A percentile compares a stretch with the other conserved stretches of the same genome.
Conservation (phyloP, 2,797 vertebrate genomes). For the Capromys pilorides region DNA sequence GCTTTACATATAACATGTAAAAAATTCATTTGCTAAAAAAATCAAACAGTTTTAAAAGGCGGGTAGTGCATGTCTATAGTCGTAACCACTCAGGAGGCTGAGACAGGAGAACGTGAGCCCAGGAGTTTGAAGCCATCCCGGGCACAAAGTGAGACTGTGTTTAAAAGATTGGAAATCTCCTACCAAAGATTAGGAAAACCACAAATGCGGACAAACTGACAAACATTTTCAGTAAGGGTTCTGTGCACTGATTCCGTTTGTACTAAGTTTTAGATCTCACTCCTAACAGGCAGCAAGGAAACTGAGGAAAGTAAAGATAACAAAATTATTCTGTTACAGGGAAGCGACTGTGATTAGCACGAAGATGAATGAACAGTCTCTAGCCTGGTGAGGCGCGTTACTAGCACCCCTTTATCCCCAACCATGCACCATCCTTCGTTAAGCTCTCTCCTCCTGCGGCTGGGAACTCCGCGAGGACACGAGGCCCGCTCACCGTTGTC, state of each 20-base stretch:
- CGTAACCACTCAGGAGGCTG: not conserved
- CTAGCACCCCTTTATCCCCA: not conserved
- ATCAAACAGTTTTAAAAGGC: not conserved
- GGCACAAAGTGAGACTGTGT: not conserved
- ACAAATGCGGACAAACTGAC: not conserved
- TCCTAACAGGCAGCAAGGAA: slow-evolving; percentile 9
- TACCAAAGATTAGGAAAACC: not conserved
- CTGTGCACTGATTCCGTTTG: not conserved
- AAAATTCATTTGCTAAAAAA: slow-evolving; percentile 49
- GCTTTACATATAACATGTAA: not conserved
- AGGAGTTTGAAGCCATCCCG: not conserved
- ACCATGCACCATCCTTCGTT: slow-evolving; percentile 3
- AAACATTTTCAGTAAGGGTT: slow-evolving; percentile 42
- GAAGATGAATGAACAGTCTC: not conserved
- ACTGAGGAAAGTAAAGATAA: slow-evolving; percentile 4
- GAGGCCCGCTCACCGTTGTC: slow-evolving; percentile 88
- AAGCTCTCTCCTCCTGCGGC: not conserved
- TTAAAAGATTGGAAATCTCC: too few relatives aligned
- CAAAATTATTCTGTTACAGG: not conserved
- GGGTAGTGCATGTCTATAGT: not conserved
- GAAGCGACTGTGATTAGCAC: slow-evolving; percentile 42
- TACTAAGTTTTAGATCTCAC: slow-evolving; percentile 30
- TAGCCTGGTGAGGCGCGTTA: not conserved
- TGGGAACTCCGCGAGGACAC: not conserved
- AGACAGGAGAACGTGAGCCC: not conserved